phyloP scores from a whole-genome alignment of 2,113 vertebrate genomes.

The Centrocercus urophasianus region DNA sequence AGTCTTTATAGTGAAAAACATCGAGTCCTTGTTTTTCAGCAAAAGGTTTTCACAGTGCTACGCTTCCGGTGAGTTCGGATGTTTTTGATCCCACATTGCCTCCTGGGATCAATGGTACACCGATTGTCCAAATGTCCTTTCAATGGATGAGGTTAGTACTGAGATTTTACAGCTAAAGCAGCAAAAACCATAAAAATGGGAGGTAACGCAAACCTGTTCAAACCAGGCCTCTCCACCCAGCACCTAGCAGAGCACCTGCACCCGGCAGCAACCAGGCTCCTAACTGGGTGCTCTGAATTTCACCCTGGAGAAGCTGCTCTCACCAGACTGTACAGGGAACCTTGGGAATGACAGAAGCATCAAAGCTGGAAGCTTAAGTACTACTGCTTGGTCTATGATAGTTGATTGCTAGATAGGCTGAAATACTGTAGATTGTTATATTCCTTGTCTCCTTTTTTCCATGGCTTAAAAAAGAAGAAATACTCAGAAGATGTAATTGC shows the following conservation, averaged over 20 bases:
- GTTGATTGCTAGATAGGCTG: not conserved
- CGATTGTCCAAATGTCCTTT: not conserved
- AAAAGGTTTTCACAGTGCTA: not conserved
- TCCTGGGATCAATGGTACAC: not conserved
- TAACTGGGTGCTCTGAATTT: not conserved
- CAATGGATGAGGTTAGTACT: not conserved
- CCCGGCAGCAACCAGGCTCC: not conserved
- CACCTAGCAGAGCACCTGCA: not conserved
- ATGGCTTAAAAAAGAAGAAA: not conserved
- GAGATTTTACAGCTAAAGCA: not conserved
- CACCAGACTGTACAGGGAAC: not conserved
- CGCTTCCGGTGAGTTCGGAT: not conserved
- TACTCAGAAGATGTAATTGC: not conserved
- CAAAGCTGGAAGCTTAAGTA: not conserved
- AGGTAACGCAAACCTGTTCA: not conserved
- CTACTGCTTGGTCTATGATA: not conserved
- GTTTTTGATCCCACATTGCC: not conserved
- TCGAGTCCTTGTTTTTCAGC: not conserved
- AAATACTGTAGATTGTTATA: not conserved
- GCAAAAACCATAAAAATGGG: not conserved
- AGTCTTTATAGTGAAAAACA: not conserved
- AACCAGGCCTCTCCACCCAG: not conserved
- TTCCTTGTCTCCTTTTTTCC: not conserved
- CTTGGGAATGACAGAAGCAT: not conserved
- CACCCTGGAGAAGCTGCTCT: not conserved